Percentiles rank a stretch among this genome's conserved stretches.
These are phyloP conservation scores for Hymenochirus boettgeri DNA, from an alignment of 2,113 vertebrate species.

Conservation along the genomic window DNA sequence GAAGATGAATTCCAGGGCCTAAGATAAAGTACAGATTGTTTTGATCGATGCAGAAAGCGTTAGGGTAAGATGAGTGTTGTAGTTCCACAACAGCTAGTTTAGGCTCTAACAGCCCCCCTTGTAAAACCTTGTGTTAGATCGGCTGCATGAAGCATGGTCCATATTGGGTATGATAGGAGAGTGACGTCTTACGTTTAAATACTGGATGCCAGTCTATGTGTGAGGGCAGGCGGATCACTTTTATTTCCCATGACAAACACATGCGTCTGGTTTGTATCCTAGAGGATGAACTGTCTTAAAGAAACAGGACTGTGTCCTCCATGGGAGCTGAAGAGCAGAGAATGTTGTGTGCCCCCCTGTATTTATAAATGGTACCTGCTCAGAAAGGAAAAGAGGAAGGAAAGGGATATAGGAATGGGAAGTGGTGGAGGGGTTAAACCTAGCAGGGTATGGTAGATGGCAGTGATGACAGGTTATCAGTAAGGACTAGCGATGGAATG, in stretches of 20 bases:
- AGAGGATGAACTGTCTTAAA: neutral
- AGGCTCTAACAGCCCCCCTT: too few relatives aligned
- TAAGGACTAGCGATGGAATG: constrained; percentile 46
- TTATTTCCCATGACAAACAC: neutral
- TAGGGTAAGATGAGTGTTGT: too few relatives aligned
- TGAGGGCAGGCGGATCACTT: neutral
- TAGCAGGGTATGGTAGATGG: constrained; percentile 42
- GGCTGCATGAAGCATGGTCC: too few relatives aligned
- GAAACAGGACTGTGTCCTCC: neutral
- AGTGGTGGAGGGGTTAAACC: constrained; percentile 52
- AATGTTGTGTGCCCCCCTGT: neutral
- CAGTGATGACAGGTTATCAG: constrained; percentile 52
- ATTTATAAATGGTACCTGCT: neutral
- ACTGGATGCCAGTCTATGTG: neutral
- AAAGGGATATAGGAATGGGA: constrained; percentile 52
- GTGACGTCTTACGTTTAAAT: neutral
- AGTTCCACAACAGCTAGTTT: too few relatives aligned
- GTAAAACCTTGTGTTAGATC: too few relatives aligned
- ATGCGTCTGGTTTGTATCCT: neutral
- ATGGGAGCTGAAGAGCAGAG: neutral
- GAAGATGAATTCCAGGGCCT: too few relatives aligned
- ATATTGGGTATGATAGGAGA: neutral
- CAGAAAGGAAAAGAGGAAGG: neutral
- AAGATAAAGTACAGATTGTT: too few relatives aligned
- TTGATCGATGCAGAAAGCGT: too few relatives aligned